Evolutionary conservation across 2,797 vertebrate genomes (phyloP), one percentile per base, ranked within the genome.

Genomic region (Podarcis siculus): DNA sequence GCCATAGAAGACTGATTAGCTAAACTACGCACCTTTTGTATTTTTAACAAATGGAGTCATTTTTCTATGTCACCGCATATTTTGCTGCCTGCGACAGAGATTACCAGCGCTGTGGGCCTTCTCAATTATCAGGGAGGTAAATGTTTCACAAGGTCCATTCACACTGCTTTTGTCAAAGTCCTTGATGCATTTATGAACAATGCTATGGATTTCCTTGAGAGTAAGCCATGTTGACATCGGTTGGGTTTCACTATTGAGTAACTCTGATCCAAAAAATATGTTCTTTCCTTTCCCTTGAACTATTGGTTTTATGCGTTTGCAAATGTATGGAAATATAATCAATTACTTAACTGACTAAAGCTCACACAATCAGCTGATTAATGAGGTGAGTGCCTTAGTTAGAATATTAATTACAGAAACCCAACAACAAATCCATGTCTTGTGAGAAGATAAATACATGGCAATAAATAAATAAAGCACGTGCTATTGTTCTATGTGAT

Each of bases 21-120:
- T 73, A 77, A 77, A 25, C 92, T 78, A 90, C 92, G 86, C 79
- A 84, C 13, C 82, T 85, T 93, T 92, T 85, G 15, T 35, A 78
- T 88, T 91, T 91, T 92, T 88, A 71, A 88, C 27, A 37, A 45
- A 15, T 92, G 27, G n/a, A 89, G 2, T 39, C 45, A 42, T 85
- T 90, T 82, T 79, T 85, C 58, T 2, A 0, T 78, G 66, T 87
- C 78, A 86, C 0, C 32, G 64, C 83, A 87, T 93, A 4, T 9
- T 93, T 82, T 85, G 15, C 4, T 64, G 92, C 55, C 21, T 89
- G 58, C 90, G 58, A 80, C 30, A 87, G 86, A 88, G 7, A 81
- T 55, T 10, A 73, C 81, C n/a, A 75, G 67, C 32, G 32, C 71
- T 21, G 61, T 5, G 15, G 80, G 35, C 10, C 5, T 88, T 61